Base-by-base conservation (phyloP, 2,888 invertebrate genomes). In the Sarcophaga caerulescens region DNA sequence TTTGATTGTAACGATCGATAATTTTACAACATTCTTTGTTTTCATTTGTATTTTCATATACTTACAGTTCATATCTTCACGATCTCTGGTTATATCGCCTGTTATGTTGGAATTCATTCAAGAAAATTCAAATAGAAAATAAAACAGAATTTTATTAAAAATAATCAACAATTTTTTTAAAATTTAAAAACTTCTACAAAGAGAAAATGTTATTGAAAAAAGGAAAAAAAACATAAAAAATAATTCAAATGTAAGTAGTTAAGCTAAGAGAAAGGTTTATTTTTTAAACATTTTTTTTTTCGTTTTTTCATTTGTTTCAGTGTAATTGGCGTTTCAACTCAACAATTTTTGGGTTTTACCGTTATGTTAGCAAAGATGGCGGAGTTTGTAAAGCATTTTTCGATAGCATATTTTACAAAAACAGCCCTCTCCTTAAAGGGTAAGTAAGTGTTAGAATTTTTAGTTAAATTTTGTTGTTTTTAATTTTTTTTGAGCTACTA, bases 1-100 rank as follows among this genome's bases (percentile, higher is more conserved):
- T 25, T 25, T 25, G 25, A 25, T 25, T 25, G 25, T 25, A 25
- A 25, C 4, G 25, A 25, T 25, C 4, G 11, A 23, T 63, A 14
- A 17, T 17, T 45, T 23, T 19, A 11, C 14, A n/a, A 44, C 12
- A 21, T 71, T 71, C 8, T 71, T 65, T n/a, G 6, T 60, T 63
- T 45, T 62, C 11, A 45, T 45, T 11, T 59, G 3, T 52, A 35
- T 35, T 10, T 10, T 2, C 35, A 35, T 35, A 73, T 88, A 96
- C 96, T 96, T 94, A 96, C 96, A 94, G 94, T 95, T 96, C 90
- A 95, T 95, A 92, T 96, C 96, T 93, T 96, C 96, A 90, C 96
- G 95, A 93, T 95, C 95, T 92, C 96, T 95, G 90, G 96, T 95
- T 92, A 96, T 95, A 94, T 96, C 96, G 94, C 96, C 96, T 96